Evolutionary conservation across 2,797 vertebrate species (phyloP), one percentile per base, ranked within the genome.

Genomic region (Chrosomus eos): DNA sequence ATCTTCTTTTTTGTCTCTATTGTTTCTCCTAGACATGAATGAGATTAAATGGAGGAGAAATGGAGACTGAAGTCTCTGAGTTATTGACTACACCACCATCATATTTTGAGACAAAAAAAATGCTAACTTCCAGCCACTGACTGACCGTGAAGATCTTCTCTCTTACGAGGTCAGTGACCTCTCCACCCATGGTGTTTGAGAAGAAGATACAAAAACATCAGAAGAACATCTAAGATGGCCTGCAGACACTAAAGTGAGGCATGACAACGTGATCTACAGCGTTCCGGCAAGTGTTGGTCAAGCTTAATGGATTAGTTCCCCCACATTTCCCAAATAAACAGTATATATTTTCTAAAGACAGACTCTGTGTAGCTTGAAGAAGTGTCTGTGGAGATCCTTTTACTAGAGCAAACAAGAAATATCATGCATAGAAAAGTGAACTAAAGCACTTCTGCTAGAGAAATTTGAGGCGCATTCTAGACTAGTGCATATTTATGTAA

Each of bases 381-480:
- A 92, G 91, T 92, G 83, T 92, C 53, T 21, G 48, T 40, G 3
- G 14, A 36, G 80, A 81, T 81, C 53, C 71, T 18, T 60, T 81
- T 81, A 72, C 80, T 14, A 40, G 31, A 81, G 33, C 23, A 26
- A 58, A 48, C 19, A 26, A 55, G 36, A 28, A 71, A 81, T 33
- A 58, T 6, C 7, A 55, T 7, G 23, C 14, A 8, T 14, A 26
- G 21, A 71, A 81, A n/a, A 80, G 14, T 51, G 31, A 80, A n/a
- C 48, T 55, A 26, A 28, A 28, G 23, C 23, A 26, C 64, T 68
- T 80, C 28, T n/a, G 45, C 13, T 19, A 16, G 60, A 68, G 64
- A 81, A 55, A 28, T 23, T 7, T 14, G 21, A 36, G 73, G 31
- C 2, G 1, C 3, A 33, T 74, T 53, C 9, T n/a, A 58, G 55